phyloP scores from a whole-genome alignment of 1,140 invertebrate species.

The Zophobas morio region DNA sequence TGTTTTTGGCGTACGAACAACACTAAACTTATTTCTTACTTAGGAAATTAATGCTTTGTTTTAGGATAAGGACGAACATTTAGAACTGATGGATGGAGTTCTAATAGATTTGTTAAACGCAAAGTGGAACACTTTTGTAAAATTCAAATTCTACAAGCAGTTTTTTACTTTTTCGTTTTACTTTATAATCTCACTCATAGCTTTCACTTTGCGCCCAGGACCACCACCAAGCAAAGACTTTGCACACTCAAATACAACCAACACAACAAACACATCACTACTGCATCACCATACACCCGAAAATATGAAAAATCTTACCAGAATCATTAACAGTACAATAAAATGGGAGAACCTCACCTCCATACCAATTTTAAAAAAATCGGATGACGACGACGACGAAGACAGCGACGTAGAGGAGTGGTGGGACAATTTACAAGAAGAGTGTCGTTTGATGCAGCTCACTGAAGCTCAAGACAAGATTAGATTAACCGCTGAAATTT shows the following conservation, averaged over 20 bases:
- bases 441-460: conserved; percentile 79
- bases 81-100: conserved; percentile 96
- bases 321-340: conserved; percentile 34
- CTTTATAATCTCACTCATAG: conserved; percentile 88
- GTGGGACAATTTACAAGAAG: conserved; percentile 80
- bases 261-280: conserved; percentile 10
- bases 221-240: conserved; percentile 65
- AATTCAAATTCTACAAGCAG: conserved; percentile 93
- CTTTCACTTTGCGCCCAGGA: conserved; percentile 90
- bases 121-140: conserved; percentile 98
- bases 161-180: conserved; percentile 93
- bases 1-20: conserved; percentile 90
- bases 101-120: conserved; percentile 94
- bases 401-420: conserved; percentile 73
- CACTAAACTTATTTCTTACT: conserved; percentile 2
- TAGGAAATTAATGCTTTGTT: conserved; percentile 58
- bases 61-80: conserved; percentile 93
- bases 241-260: conserved; percentile 37
- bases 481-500: conserved; percentile 78
- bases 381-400: conserved; percentile 60
- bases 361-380: neutral
- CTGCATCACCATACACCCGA: conserved; percentile 9
- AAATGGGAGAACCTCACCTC: conserved; percentile 48
- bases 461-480: conserved; percentile 73
- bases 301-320: conserved; percentile 55